These are phyloP conservation scores for Crotalus horridus DNA, from an alignment of 2,113 vertebrate species.

Conservation along the genomic window DNA sequence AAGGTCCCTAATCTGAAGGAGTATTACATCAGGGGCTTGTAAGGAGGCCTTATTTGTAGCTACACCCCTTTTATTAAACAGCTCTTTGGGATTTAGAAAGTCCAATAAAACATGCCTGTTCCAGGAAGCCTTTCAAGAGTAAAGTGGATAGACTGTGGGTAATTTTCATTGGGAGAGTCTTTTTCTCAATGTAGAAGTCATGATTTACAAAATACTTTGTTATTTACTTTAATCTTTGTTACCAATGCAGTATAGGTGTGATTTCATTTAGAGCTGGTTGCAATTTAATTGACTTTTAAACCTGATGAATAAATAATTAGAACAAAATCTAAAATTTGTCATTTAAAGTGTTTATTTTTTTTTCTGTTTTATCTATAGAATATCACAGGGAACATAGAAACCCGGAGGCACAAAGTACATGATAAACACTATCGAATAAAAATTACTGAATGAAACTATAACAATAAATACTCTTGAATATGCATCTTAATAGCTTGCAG, in stretches of 20 bases:
- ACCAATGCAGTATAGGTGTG: background rate
- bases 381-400: slow-evolving; percentile 67
- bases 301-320: background rate
- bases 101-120: background rate
- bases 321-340: slow-evolving; percentile 20
- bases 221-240: background rate
- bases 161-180: background rate
- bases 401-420: slow-evolving; percentile 62
- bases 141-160: background rate
- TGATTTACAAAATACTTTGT: background rate
- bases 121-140: background rate
- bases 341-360: slow-evolving; percentile 69
- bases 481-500: slow-evolving; percentile 32
- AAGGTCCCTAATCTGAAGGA: background rate
- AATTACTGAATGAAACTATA: slow-evolving; percentile 48
- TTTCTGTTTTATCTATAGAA: slow-evolving; percentile 47
- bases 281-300: background rate
- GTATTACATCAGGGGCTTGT: background rate
- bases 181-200: background rate
- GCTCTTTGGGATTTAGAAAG: background rate
- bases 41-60: background rate
- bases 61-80: background rate
- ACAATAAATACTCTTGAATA: slow-evolving; percentile 52
- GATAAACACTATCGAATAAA: slow-evolving; percentile 61
- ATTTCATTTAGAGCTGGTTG: background rate